These are phyloP conservation scores for Gryllus bimaculatus DNA, from an alignment of 1,140 invertebrate genomes.

Conservation along the genomic window DNA sequence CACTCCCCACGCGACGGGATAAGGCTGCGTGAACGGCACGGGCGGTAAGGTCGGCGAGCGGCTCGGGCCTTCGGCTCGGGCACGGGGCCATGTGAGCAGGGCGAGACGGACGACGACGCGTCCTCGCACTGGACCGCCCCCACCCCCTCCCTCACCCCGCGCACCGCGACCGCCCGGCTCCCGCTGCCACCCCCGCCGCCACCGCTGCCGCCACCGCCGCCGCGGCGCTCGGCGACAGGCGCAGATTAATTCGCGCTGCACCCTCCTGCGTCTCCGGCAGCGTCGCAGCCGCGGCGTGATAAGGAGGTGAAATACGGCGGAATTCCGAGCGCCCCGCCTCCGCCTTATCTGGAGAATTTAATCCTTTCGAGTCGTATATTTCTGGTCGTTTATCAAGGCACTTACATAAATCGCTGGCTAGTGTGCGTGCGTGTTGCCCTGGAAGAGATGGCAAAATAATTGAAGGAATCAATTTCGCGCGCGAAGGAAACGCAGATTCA, in stretches of 20 bases:
- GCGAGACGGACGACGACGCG: no score
- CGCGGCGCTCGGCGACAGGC: not conserved
- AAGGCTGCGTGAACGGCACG: no score
- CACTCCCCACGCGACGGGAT: no score
- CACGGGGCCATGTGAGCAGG: no score
- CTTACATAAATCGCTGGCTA: not conserved
- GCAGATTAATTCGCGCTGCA: not conserved
- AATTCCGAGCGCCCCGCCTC: not conserved
- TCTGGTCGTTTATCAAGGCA: conserved; percentile 1
- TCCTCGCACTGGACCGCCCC: no score
- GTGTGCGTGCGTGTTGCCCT: not conserved
- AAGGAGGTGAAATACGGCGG: not conserved
- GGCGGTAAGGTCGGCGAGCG: no score
- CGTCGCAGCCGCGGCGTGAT: not conserved
- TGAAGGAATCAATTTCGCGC: not conserved
- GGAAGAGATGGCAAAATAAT: not conserved
- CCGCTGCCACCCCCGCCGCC: not conserved
- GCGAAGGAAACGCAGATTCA: not conserved
- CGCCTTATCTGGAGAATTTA: conserved; percentile 4
- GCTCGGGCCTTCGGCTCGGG: no score
- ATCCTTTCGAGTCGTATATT: not conserved
- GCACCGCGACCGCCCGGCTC: not conserved
- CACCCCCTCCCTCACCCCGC: no score
- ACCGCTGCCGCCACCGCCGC: no score
- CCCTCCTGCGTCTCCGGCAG: not conserved